phyloP scores from a whole-genome alignment of 1,140 invertebrate species.

The Himalopsyche phryganea region DNA sequence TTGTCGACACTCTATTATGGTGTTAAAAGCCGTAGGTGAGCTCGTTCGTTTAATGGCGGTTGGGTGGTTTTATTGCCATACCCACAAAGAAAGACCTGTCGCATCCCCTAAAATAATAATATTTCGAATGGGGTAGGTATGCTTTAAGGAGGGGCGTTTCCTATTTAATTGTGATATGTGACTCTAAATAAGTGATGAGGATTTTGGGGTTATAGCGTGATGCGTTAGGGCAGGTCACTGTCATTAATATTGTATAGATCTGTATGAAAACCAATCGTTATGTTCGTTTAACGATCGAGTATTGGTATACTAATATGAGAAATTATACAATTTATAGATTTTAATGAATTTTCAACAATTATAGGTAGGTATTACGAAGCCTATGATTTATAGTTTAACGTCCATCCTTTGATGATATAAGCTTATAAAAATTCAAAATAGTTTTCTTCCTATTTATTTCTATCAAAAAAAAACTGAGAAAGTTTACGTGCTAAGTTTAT shows the following conservation, averaged over 20 bases:
- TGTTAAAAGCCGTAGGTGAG: conserved; percentile 18
- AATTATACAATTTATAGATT: not conserved
- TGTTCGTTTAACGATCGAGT: no score
- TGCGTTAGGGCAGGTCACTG: conserved; percentile 22
- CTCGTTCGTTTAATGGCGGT: conserved; percentile 10
- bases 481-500: no score
- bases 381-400: no score
- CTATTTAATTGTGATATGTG: conserved; percentile 32
- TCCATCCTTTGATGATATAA: no score
- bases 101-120: conserved; percentile 13
- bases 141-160: conserved; percentile 8
- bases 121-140: conserved; percentile 6
- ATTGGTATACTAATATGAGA: no score
- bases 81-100: conserved; percentile 13
- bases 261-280: not conserved
- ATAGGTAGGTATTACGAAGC: no score
- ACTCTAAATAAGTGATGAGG: conserved; percentile 18
- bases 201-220: conserved; percentile 13
- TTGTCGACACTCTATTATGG: conserved; percentile 29
- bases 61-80: conserved; percentile 18
- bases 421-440: no score
- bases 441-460: no score
- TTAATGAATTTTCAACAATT: no score
- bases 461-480: no score
- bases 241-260: conserved; percentile 3